phyloP scores from a whole-genome alignment of 2,113 vertebrate genomes.

The Leucoraja erinaceus region DNA sequence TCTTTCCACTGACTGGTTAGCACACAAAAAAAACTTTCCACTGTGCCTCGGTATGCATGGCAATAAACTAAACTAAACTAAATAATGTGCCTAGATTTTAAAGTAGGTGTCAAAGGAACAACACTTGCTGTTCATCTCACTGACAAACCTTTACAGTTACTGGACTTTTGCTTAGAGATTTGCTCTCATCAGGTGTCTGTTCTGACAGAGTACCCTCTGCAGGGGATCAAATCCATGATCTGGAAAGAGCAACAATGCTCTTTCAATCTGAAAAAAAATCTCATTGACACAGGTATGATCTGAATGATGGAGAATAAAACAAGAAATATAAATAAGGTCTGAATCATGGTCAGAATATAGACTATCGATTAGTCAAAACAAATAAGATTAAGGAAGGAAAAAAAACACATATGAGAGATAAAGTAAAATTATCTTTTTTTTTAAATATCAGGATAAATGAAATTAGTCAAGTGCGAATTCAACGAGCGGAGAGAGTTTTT shows the following conservation, averaged over 20 bases:
- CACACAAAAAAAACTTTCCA: no score
- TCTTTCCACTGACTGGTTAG: no score
- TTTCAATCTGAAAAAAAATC: neutral
- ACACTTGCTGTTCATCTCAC: neutral
- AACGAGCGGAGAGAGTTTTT: neutral
- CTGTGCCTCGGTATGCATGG: no score
- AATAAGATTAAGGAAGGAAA: neutral
- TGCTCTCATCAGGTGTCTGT: neutral
- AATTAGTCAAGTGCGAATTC: neutral
- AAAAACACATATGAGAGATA: neutral
- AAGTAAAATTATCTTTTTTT: neutral
- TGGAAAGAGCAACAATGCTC: neutral
- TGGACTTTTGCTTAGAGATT: neutral
- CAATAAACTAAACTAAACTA: neutral
- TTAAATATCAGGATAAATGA: neutral
- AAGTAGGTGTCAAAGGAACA: neutral
- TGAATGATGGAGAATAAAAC: neutral
- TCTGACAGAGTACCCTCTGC: neutral
- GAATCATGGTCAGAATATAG: neutral
- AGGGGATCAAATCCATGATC: neutral
- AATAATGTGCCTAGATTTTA: neutral
- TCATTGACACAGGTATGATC: neutral
- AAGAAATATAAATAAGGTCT: neutral
- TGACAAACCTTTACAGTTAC: neutral
- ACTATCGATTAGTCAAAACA: no score